These are phyloP conservation scores for Chanos chanos DNA, from an alignment of 2,797 vertebrate species.

Conservation along the genomic window DNA sequence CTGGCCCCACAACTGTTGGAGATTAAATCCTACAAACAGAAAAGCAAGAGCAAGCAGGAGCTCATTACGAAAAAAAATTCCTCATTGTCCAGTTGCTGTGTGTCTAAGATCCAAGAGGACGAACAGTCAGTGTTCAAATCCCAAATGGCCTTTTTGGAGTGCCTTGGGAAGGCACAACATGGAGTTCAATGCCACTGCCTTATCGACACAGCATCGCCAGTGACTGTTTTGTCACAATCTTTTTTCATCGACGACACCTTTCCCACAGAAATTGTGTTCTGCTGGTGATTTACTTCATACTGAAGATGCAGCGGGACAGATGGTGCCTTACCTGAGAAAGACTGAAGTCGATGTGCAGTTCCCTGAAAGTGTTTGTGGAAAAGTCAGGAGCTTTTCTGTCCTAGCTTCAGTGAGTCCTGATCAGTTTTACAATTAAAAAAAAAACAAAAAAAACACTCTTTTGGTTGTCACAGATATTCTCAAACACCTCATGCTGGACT, in stretches of 20 bases:
- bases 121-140: too few species aligned
- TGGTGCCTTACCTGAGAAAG: constrained; percentile 23
- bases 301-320: constrained; percentile 14
- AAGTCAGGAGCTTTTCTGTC: background rate
- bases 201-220: background rate
- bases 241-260: too few species aligned
- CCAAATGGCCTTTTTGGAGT: too few species aligned
- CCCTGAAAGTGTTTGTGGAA: constrained; percentile 3
- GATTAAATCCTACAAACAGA: background rate
- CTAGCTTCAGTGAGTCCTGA: too few species aligned
- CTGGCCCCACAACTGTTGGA: background rate
- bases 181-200: background rate
- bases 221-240: background rate
- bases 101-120: background rate
- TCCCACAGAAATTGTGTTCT: constrained; percentile 7
- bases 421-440: too few species aligned
- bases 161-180: too few species aligned
- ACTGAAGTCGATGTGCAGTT: constrained; percentile 25
- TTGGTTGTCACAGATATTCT: too few species aligned
- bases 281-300: background rate
- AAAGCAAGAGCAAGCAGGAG: background rate
- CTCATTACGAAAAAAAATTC: too few species aligned
- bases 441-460: too few species aligned
- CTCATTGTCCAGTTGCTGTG: background rate
- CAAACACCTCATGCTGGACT: too few species aligned